These are phyloP conservation scores for Pelecanus crispus DNA, from an alignment of 2,113 vertebrate species.

Conservation along the genomic window DNA sequence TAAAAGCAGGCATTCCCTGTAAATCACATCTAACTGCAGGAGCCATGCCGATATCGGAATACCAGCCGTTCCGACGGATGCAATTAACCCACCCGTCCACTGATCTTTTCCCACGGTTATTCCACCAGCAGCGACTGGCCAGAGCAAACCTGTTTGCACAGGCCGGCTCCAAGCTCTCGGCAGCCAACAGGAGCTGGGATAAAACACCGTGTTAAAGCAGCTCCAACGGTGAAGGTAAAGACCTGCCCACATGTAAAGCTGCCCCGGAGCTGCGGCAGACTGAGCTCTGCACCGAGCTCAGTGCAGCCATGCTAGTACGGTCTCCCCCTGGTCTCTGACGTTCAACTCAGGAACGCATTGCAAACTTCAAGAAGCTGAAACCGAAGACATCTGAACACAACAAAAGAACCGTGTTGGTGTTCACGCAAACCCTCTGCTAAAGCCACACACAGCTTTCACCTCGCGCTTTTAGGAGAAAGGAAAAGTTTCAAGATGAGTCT, in stretches of 20 bases:
- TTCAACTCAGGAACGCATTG: neutral
- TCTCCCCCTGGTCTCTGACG: neutral
- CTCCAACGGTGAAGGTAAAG: neutral
- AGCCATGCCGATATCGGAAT: neutral
- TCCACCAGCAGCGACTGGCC: neutral
- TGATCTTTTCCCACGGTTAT: neutral
- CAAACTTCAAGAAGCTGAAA: neutral
- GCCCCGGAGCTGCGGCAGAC: neutral
- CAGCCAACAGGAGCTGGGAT: neutral
- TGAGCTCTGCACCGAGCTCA: accelerated
- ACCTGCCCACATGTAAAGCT: neutral
- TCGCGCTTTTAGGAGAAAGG: neutral
- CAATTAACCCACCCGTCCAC: neutral
- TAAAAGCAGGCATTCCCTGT: neutral
- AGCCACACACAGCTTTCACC: neutral
- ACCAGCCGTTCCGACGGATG: neutral
- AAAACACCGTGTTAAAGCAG: neutral
- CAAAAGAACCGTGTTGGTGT: too few relatives aligned
- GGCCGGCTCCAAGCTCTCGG: neutral
- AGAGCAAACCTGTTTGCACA: neutral
- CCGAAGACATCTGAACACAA: neutral
- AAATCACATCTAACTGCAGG: neutral
- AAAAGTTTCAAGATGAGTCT: neutral
- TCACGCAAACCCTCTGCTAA: neutral
- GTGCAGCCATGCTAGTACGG: accelerated